phyloP scores from a whole-genome alignment of 37 sponge, comb jelly and placozoan genomes.

The Amphimedon queenslandica region DNA sequence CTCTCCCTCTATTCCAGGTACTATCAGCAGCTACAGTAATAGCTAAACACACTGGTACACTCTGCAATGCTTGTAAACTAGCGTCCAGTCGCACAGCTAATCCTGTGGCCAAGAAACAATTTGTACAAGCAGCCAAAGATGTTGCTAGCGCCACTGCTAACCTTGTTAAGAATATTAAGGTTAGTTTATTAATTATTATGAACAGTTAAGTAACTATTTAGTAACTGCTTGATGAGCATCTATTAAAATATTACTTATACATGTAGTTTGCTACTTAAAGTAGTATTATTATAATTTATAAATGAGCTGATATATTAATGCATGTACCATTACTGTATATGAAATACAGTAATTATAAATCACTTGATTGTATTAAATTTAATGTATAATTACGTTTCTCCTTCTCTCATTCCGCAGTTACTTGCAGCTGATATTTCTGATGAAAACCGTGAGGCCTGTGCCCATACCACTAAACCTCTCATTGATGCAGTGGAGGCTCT shows the following conservation, averaged over 20 bases:
- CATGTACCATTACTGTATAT: neutral
- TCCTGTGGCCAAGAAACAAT: slow-evolving; percentile 97
- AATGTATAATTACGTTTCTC: too few species aligned
- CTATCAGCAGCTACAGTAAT: slow-evolving; percentile 95
- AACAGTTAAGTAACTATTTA: neutral
- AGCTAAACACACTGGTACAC: slow-evolving; percentile 94
- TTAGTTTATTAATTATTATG: neutral
- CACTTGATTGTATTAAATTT: neutral
- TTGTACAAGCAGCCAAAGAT: slow-evolving; percentile 97
- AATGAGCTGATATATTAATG: neutral
- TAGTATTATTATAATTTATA: neutral
- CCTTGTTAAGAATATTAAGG: slow-evolving; percentile 84
- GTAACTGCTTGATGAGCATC: too few species aligned
- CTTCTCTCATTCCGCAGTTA: slow-evolving; percentile 30
- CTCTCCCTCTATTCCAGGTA: slow-evolving; percentile 62
- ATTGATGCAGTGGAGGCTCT: slow-evolving; percentile 93
- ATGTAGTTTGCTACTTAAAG: neutral
- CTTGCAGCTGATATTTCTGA: slow-evolving; percentile 75
- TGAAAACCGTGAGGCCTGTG: slow-evolving; percentile 81
- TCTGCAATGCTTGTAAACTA: slow-evolving; percentile 95
- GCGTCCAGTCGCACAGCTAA: slow-evolving; percentile 89
- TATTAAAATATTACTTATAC: too few species aligned
- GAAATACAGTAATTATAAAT: neutral
- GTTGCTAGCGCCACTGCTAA: slow-evolving; percentile 90
- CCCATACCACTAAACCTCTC: slow-evolving; percentile 80